phyloP scores from a whole-genome alignment of 2,888 invertebrate species.

The Noctua janthe region DNA sequence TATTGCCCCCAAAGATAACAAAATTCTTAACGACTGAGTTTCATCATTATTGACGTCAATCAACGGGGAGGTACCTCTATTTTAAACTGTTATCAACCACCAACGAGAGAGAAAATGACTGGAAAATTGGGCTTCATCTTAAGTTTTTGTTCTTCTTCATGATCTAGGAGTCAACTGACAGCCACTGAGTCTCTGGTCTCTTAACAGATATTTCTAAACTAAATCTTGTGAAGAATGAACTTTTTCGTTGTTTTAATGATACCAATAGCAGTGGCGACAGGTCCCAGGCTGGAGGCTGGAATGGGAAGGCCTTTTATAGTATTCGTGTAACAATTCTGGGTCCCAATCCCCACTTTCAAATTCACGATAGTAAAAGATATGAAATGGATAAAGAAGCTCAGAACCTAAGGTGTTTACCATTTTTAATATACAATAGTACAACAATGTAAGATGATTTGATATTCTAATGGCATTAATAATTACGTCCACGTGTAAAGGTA shows the following conservation, averaged over 20 bases:
- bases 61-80: not conserved
- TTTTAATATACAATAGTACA: not conserved
- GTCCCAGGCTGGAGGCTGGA: not conserved
- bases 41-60: slow-evolving; percentile 16
- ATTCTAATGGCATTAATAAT: slow-evolving; percentile 9
- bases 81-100: not conserved
- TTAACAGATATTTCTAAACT: not conserved
- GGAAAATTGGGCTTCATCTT: not conserved
- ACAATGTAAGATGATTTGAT: slow-evolving; percentile 9
- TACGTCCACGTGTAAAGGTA: slow-evolving; percentile 9
- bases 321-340: not conserved
- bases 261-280: not conserved
- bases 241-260: not conserved
- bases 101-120: not conserved
- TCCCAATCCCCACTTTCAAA: not conserved
- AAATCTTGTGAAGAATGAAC: not conserved
- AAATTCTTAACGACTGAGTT: slow-evolving; percentile 9
- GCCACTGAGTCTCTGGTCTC: not conserved
- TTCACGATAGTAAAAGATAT: not conserved
- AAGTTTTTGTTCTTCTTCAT: not conserved
- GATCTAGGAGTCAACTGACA: not conserved
- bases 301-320: not conserved
- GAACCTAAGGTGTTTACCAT: not conserved
- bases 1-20: not conserved
- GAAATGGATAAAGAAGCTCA: slow-evolving; percentile 2